These are phyloP conservation scores for Philotrypesis tridentata DNA, from an alignment of 1,140 invertebrate genomes.

Conservation along the genomic window DNA sequence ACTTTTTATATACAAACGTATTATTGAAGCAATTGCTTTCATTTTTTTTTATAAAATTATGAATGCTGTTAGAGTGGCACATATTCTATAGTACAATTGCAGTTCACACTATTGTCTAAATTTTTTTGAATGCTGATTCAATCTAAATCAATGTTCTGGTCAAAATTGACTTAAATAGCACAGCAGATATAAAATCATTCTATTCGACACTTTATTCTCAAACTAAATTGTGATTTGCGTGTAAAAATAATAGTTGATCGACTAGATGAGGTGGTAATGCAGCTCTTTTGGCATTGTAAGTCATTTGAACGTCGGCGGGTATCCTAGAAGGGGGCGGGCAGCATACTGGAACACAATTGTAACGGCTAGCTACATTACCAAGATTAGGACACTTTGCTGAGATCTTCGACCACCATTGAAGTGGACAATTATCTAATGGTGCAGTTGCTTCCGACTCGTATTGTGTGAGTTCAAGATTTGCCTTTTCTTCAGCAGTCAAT, in stretches of 20 bases:
- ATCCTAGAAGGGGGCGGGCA: constrained; percentile 70
- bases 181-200: background rate
- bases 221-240: constrained; percentile 66
- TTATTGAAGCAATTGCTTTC: background rate
- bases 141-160: background rate
- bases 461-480: constrained; percentile 73
- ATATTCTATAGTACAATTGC: background rate
- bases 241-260: constrained; percentile 71
- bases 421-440: constrained; percentile 72
- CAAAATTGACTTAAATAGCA: no score
- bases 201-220: background rate
- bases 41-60: background rate
- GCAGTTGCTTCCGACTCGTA: constrained; percentile 74
- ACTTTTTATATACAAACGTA: background rate
- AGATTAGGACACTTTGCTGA: constrained; percentile 73
- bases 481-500: constrained; percentile 71
- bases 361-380: constrained; percentile 68
- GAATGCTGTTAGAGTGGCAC: background rate
- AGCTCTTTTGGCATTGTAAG: constrained; percentile 68
- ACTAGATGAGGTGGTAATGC: constrained; percentile 68
- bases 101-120: background rate
- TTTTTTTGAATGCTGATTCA: background rate
- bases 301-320: constrained; percentile 67
- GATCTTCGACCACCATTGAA: constrained; percentile 73
- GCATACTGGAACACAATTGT: constrained; percentile 74